Base-by-base conservation (phyloP, 2,113 vertebrate species). In the Monopterus albus region DNA sequence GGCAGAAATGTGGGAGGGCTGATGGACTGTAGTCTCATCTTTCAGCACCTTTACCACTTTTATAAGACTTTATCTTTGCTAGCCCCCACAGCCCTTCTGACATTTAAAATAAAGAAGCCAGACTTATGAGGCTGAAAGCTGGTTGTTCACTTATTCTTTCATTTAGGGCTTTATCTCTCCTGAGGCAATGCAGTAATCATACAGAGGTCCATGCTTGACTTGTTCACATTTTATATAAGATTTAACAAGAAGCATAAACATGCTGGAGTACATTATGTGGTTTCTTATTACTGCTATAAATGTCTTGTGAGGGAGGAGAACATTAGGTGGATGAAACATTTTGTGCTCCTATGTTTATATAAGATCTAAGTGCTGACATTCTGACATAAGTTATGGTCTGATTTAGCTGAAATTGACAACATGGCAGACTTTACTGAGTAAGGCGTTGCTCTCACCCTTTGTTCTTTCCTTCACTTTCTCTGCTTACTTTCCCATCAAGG, bases 51-150 rank as follows among this genome's bases (percentile, higher is more conserved):
- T n/a, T n/a, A n/a, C n/a, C n/a, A n/a, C n/a, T n/a, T n/a, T n/a
- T n/a, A 64, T 83, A 70, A 61, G 13, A 61, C 47, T 42, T 43
- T 63, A 33, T 42, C 45, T 62, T 55, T 31, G 43, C 66, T 79
- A 87, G 82, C 85, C 83, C 74, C 78, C 29, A 67, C 33, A 68
- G 77, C 65, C 61, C 80, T 28, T 71, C 36, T 89, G 85, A 84
- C 84, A 89, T 88, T 87, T 75, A 63, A 66, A 66, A 82, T 71
- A 51, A 55, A 74, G 26, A 62, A 38, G 21, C 21, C 23, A 53
- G 40, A 72, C 29, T 51, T 26, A 38, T 40, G 31, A 68, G 70
- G 66, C 3, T 26, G 40, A 49, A 60, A 63, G 39, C 11, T 26
- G n/a, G n/a, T 18, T 66, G 43, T 53, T 65, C 55, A 61, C 17